Base-by-base conservation (phyloP, 2,888 invertebrate species). In the Lepidochrysops patricia region DNA sequence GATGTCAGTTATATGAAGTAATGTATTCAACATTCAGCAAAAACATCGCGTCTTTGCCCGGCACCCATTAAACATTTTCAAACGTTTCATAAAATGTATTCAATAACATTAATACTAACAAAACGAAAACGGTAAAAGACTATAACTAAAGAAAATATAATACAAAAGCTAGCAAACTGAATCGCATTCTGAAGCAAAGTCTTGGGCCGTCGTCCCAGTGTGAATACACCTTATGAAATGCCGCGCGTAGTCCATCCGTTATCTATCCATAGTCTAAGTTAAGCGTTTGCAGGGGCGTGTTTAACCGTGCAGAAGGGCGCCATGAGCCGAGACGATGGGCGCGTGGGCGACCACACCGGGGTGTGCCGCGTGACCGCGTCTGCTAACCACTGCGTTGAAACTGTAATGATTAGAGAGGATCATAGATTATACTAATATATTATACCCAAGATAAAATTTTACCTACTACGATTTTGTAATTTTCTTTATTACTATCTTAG, bases 301-400 rank as follows among this genome's bases (percentile, higher is more conserved):
- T 68, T 87, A 84, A 67, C 84, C 83, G 61, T 70, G 69, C 66
- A 77, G 77, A 66, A 78, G 66, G 59, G 76, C 76, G 35, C 87
- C 89, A 63, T 86, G 86, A 19, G 73, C 80, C 29, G 70, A 66
- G 7, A 80, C 54, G 32, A 54, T 13, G 19, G 54, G 54, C 15
- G 54, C 54, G 32, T 54, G 82, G 0, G 86, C 85, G 1, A 82
- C 74, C 3, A 66, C 67, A 27, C 81, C 90, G 2, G 91, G 91
- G 67, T 91, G 91, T 60, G 84, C 85, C 0, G 90, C 90, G 63
- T 91, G 91, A 1, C 91, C 91, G 64, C 82, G 77, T 70, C 89
- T 87, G 77, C 90, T 91, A 0, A 91, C 91, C 12, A 91, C 86
- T 0, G 91, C 91, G 72, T 91, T 91, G 78, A 91, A 91, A 61